A percentile compares a stretch with the other conserved stretches of the same genome.
These are phyloP conservation scores for Rhinichthys osculus DNA, from an alignment of 2,797 vertebrate genomes.

Conservation along the genomic window DNA sequence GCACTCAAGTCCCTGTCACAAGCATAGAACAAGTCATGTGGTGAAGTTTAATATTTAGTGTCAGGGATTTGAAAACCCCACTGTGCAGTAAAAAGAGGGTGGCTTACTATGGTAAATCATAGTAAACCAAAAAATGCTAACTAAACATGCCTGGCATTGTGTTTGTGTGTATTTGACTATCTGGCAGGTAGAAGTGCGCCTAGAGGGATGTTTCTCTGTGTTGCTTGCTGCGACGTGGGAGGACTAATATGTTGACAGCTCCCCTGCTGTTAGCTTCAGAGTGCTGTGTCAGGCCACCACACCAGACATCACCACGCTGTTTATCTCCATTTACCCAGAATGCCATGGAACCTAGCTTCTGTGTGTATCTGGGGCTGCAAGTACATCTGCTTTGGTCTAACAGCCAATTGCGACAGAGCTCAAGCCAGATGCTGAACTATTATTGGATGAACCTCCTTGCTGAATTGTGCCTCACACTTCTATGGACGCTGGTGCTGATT, in stretches of 20 bases:
- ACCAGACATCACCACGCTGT: slow-evolving; percentile 64
- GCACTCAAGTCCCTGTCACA: not conserved
- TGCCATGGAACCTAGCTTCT: slow-evolving; percentile 65
- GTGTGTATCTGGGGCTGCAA: slow-evolving; percentile 66
- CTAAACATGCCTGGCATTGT: not conserved
- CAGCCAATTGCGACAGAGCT: slow-evolving; percentile 58
- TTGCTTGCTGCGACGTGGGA: slow-evolving; percentile 61
- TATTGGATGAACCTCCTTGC: slow-evolving; percentile 54
- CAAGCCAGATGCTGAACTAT: slow-evolving; percentile 53
- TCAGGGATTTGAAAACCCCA: not conserved
- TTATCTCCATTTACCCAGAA: slow-evolving; percentile 71
- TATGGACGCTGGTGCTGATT: slow-evolving; percentile 5
- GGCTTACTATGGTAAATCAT: not conserved
- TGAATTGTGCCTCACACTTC: slow-evolving; percentile 2
- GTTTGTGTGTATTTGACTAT: not conserved
- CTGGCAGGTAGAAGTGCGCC: slow-evolving; percentile 23
- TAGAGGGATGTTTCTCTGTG: slow-evolving; percentile 44
- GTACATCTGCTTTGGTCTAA: slow-evolving; percentile 56
- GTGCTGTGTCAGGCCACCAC: slow-evolving; percentile 74
- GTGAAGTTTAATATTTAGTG: not conserved
- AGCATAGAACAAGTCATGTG: not conserved
- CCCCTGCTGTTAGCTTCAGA: slow-evolving; percentile 59
- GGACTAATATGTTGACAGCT: slow-evolving; percentile 75
- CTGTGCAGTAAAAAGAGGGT: not conserved
- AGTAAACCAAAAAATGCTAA: slow-evolving; percentile 4